Evolutionary conservation across 2,888 invertebrate species (phyloP).

Genomic region (Ophraella communa): DNA sequence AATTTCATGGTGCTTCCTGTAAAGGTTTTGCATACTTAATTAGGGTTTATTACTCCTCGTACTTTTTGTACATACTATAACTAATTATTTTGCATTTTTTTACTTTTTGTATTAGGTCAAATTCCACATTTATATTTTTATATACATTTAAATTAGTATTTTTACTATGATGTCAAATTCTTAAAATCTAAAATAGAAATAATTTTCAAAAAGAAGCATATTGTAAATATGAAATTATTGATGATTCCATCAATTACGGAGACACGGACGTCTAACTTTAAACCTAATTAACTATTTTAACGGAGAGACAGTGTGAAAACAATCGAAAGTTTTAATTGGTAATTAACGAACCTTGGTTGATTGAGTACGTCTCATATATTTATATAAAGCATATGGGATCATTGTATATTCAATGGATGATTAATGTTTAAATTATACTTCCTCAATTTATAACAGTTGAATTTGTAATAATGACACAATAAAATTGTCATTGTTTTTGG

Average conservation of each 20-base stretch:
- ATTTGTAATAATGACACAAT: conserved; percentile 21
- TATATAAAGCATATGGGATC: conserved; percentile 35
- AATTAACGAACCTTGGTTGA: conserved; percentile 39
- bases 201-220: background rate
- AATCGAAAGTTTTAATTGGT: conserved; percentile 40
- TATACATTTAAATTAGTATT: too few species aligned
- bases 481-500: conserved; percentile 7
- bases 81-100: too few species aligned
- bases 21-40: too few species aligned
- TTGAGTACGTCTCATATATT: conserved; percentile 29
- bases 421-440: conserved; percentile 37
- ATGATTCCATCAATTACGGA: conserved; percentile 14
- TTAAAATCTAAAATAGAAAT: too few species aligned
- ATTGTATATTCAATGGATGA: conserved; percentile 34
- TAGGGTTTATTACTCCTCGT: too few species aligned
- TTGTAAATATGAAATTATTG: conserved; percentile 8
- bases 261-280: conserved; percentile 1
- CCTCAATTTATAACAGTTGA: conserved; percentile 35
- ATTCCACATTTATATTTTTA: too few species aligned
- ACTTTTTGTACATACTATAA: too few species aligned
- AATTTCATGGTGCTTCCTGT: too few species aligned
- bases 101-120: too few species aligned
- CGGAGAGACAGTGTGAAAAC: conserved; percentile 29
- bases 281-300: conserved; percentile 18
- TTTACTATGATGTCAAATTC: too few species aligned